Evolutionary conservation across 2,113 vertebrate species (phyloP).

Genomic region (Mesitornis unicolor): DNA sequence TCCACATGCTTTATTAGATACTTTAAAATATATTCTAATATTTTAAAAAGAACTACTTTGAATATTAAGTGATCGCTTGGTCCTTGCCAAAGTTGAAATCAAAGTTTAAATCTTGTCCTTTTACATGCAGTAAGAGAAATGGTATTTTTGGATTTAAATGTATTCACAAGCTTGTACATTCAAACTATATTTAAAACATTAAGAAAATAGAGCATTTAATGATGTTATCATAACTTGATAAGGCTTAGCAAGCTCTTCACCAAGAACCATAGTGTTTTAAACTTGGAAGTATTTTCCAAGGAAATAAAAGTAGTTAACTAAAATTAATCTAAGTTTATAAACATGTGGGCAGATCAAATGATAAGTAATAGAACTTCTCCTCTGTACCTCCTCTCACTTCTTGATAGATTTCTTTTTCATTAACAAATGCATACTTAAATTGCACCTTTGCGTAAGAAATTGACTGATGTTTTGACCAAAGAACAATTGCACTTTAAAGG

Average conservation of each 20-base stretch:
- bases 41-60: neutral
- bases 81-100: neutral
- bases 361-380: neutral
- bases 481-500: neutral
- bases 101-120: neutral
- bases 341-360: neutral
- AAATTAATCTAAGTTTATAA: neutral
- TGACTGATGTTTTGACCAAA: neutral
- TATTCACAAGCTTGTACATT: neutral
- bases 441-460: neutral
- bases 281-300: neutral
- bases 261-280: neutral
- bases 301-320: neutral
- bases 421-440: neutral
- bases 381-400: neutral
- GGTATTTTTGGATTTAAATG: neutral
- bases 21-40: neutral
- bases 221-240: neutral
- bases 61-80: neutral
- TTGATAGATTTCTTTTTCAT: neutral
- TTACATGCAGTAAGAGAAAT: neutral
- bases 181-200: neutral
- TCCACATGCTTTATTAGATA: neutral
- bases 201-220: neutral
- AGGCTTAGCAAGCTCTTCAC: neutral